Percentiles rank a stretch among this genome's conserved stretches.
Evolutionary conservation across 2,888 invertebrate species (phyloP).

Genomic region (Stenolophus ochropezus): DNA sequence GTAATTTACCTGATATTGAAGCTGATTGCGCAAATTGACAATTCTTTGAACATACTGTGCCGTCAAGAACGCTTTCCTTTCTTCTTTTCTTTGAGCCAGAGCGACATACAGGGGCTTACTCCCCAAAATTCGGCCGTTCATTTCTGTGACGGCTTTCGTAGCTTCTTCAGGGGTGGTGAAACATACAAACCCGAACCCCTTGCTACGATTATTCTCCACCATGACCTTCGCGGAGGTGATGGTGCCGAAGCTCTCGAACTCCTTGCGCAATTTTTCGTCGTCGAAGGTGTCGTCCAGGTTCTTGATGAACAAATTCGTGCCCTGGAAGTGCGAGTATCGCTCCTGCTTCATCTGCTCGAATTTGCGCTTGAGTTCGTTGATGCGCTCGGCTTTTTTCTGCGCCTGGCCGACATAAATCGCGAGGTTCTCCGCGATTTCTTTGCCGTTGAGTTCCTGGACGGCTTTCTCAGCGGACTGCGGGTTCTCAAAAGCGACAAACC

Average conservation of each 20-base stretch:
- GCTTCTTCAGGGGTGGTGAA: constrained; percentile 82
- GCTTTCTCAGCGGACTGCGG: constrained; percentile 96
- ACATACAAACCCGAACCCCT: constrained; percentile 85
- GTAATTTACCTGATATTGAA: constrained; percentile 59
- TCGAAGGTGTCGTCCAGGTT: constrained; percentile 83
- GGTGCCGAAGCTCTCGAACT: constrained; percentile 80
- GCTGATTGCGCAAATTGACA: constrained; percentile 70
- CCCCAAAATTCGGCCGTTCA: constrained; percentile 82
- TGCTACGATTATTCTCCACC: constrained; percentile 75
- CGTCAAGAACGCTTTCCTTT: constrained; percentile 80
- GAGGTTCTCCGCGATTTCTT: constrained; percentile 87
- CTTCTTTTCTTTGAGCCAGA: constrained; percentile 83
- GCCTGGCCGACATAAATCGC: constrained; percentile 96
- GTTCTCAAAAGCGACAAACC: constrained; percentile 98
- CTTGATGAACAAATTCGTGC: constrained; percentile 84
- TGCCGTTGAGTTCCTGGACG: constrained; percentile 92
- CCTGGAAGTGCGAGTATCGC: constrained; percentile 83
- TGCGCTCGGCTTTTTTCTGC: constrained; percentile 98
- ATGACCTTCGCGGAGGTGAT: constrained; percentile 83
- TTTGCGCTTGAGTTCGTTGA: constrained; percentile 94
- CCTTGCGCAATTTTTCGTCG: constrained; percentile 79
- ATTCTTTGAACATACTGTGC: constrained; percentile 81
- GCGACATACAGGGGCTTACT: constrained; percentile 83
- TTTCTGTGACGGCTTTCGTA: constrained; percentile 82
- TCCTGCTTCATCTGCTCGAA: constrained; percentile 97